Evolutionary conservation across 2,797 vertebrate genomes (phyloP), one percentile per base, ranked within the genome.

Genomic region (Ptychadena robeensis): DNA sequence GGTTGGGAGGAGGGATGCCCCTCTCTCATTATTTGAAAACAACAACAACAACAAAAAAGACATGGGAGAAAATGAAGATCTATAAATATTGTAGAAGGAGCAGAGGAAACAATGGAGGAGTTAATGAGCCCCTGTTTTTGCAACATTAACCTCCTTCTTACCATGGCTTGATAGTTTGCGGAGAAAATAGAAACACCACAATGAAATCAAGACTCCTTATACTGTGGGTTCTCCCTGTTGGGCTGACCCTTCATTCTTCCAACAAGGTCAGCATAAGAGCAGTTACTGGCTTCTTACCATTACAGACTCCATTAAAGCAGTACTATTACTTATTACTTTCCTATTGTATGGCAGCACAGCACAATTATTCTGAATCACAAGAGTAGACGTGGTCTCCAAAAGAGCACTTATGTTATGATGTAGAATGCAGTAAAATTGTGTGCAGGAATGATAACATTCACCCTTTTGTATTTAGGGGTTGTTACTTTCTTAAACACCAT

Each of bases 71-170:
- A 84, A 69, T 84, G 83, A 81, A 76, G 83, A 85, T 75, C 71
- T 85, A 85, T 85, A 85, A 85, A 85, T 85, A 85, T 85, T 85
- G 83, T 81, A 85, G 70, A 85, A 85, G 83, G 76, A 27, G 53
- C 10, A 35, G 83, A 71, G 66, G 9, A 78, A 64, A 85, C 83
- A 85, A 85, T 80, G 78, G 83, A 30, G 72, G 72, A 85, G 72
- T 85, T 85, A 85, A 85, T 81, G 83, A 85, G 73, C 71, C 83
- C 53, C 83, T 85, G 78, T 85, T 85, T 85, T 75, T 85, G 83
- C 78, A 85, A 85, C 78, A 85, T 85, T 81, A 85, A 85, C 78
- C 83, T 85, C 44, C 82, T 74, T 85, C 83, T 75, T 85, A 80
- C 57, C 66, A 85, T 76, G 78, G 22, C 83, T 80, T 80, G 73